Evolutionary conservation across 2,797 vertebrate species (phyloP).

Genomic region (Rhynchotus rufescens): DNA sequence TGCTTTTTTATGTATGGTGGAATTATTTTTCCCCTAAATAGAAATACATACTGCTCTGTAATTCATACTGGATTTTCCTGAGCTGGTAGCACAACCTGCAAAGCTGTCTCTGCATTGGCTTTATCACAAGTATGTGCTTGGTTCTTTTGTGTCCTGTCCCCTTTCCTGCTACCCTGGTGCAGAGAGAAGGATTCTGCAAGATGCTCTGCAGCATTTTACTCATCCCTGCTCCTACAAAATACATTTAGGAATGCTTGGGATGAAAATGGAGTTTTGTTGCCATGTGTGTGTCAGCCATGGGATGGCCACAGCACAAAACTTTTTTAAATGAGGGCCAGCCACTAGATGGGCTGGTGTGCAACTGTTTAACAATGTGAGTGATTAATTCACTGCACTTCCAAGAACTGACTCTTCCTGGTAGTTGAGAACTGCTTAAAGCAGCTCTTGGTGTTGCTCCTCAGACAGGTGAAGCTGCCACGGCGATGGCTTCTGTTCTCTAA

Average conservation of each 20-base stretch:
- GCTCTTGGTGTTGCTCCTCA: background rate
- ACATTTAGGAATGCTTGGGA: background rate
- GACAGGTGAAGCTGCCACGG: background rate
- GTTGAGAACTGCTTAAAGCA: background rate
- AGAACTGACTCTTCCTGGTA: background rate
- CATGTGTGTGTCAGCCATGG: accelerated
- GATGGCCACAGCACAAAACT: background rate
- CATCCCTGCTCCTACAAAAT: background rate
- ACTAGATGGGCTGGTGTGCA: background rate
- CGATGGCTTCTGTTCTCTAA: background rate
- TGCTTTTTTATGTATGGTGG: background rate
- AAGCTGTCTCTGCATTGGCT: background rate
- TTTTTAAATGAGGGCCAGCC: background rate
- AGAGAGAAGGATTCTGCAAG: background rate
- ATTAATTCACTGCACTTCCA: background rate
- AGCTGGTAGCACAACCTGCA: background rate
- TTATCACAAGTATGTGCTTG: background rate
- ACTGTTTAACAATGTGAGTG: background rate
- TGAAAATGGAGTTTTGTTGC: background rate
- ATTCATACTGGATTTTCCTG: background rate
- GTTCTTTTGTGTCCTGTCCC: background rate
- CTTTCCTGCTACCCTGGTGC: background rate
- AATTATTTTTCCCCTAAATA: background rate
- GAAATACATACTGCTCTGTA: background rate
- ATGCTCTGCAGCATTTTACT: background rate